A percentile compares a stretch with the other conserved stretches of the same genome.
Evolutionary conservation across 92 coral and sea anemone species (phyloP).

Genomic region (Pocillopora grandis): DNA sequence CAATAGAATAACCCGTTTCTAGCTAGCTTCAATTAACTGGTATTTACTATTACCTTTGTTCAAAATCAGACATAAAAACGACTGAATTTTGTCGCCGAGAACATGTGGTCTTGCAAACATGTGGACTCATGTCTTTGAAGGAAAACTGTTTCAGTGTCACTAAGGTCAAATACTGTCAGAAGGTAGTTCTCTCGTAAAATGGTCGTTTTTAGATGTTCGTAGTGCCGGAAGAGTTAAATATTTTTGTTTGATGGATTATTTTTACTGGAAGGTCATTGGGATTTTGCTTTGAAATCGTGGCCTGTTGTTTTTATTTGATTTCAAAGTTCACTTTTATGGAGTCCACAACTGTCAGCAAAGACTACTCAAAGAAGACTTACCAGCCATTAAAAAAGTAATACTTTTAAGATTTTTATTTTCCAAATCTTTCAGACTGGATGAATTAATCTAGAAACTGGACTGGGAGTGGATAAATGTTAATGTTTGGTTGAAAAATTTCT

Average conservation of each 20-base stretch:
- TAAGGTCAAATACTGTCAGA: background rate
- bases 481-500: background rate
- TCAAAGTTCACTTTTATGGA: background rate
- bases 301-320: background rate
- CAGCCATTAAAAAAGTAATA: background rate
- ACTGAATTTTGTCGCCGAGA: conserved; percentile 12
- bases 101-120: conserved; percentile 15
- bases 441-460: background rate
- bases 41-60: background rate
- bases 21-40: conserved; percentile 41
- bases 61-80: conserved; percentile 11
- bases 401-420: background rate
- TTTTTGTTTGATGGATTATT: background rate
- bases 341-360: background rate
- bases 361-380: background rate
- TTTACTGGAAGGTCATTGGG: background rate
- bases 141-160: background rate
- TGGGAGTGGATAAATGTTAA: background rate
- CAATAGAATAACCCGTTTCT: conserved; percentile 13
- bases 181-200: background rate
- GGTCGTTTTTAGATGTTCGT: background rate
- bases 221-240: background rate
- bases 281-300: conserved; percentile 6
- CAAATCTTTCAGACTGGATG: background rate
- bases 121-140: background rate